Evolutionary conservation across 2,888 invertebrate species (phyloP).

Genomic region (Philopedon plagiatum): DNA sequence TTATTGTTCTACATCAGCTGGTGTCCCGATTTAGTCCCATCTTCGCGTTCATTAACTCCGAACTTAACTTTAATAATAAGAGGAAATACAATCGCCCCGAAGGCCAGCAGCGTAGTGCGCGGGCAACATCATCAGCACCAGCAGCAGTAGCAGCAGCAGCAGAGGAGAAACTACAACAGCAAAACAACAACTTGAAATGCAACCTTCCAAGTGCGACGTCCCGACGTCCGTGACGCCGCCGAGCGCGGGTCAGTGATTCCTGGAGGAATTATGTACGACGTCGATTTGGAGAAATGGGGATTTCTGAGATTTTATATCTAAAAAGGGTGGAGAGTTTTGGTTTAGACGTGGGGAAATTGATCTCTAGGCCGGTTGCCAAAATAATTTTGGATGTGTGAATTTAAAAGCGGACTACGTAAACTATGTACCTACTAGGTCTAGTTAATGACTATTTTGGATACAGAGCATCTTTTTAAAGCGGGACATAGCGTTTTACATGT

Average conservation of each 20-base stretch:
- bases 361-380: too few species aligned
- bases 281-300: conserved; percentile 17
- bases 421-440: too few species aligned
- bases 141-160: too few species aligned
- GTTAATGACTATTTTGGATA: too few species aligned
- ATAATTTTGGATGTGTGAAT: too few species aligned
- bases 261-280: conserved; percentile 41
- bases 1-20: conserved; percentile 43
- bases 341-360: too few species aligned
- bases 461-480: too few species aligned
- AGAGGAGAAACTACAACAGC: conserved; percentile 43
- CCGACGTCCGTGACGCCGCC: conserved; percentile 51
- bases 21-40: conserved; percentile 26
- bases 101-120: conserved; percentile 44
- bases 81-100: conserved; percentile 46
- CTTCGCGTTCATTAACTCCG: conserved; percentile 50
- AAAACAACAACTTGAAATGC: conserved; percentile 46
- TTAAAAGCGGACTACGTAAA: too few species aligned
- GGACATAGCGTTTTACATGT: too few species aligned
- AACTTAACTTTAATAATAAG: conserved; percentile 46
- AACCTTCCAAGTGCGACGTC: conserved; percentile 53
- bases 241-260: conserved; percentile 52
- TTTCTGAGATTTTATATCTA: neutral
- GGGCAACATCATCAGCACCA: conserved; percentile 20
- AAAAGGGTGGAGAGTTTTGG: too few species aligned